A percentile compares a stretch with the other conserved stretches of the same genome.
Evolutionary conservation across 1,140 invertebrate genomes (phyloP).

Genomic region (Oryzaephilus surinamensis): DNA sequence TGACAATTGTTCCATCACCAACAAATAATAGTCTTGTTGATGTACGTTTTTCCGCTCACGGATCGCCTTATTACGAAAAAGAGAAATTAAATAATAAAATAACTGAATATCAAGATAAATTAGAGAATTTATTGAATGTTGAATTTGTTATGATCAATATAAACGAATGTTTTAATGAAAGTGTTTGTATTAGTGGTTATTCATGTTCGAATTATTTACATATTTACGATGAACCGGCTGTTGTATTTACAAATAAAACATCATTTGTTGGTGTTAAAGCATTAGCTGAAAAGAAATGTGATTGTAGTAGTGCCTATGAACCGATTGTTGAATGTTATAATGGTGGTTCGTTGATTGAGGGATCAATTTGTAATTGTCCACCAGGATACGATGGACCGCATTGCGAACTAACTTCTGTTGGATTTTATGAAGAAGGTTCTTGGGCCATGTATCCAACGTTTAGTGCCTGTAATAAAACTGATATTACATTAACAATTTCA

Average conservation of each 20-base stretch:
- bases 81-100: conserved; percentile 73
- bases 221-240: conserved; percentile 57
- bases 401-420: conserved; percentile 79
- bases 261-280: conserved; percentile 83
- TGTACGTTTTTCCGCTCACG: conserved; percentile 82
- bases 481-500: conserved; percentile 68
- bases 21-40: conserved; percentile 54
- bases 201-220: conserved; percentile 64
- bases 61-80: conserved; percentile 78
- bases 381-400: conserved; percentile 54
- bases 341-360: conserved; percentile 42
- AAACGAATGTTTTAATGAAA: conserved; percentile 73
- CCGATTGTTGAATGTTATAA: conserved; percentile 66
- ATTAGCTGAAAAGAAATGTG: conserved; percentile 64
- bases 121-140: conserved; percentile 59
- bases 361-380: conserved; percentile 48
- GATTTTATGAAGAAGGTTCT: conserved; percentile 76
- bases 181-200: conserved; percentile 47
- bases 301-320: conserved; percentile 41
- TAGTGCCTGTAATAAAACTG: conserved; percentile 62
- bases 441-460: conserved; percentile 83
- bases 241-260: conserved; percentile 79
- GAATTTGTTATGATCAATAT: conserved; percentile 77
- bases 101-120: conserved; percentile 41
- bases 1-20: conserved; percentile 69